These are phyloP conservation scores for Sceloporus tristichus DNA, from an alignment of 2,113 vertebrate species.

Conservation along the genomic window DNA sequence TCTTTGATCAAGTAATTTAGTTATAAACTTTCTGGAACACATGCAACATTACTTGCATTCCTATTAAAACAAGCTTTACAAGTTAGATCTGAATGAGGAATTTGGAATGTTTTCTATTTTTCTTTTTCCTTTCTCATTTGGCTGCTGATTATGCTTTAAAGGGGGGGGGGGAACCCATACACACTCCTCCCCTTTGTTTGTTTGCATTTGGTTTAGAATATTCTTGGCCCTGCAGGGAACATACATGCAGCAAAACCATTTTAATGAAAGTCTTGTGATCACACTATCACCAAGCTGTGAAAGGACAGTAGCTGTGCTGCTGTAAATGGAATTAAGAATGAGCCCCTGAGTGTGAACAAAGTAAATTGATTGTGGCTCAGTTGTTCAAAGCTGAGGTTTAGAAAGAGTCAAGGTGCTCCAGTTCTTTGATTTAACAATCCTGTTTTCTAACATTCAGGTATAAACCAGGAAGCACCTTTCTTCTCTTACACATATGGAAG, in stretches of 20 bases:
- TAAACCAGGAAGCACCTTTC: no score
- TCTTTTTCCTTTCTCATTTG: neutral
- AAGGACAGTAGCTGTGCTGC: neutral
- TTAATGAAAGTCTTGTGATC: neutral
- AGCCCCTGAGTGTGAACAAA: neutral
- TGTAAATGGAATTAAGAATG: neutral
- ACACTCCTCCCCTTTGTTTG: neutral
- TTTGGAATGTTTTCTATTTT: neutral
- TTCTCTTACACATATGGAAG: neutral
- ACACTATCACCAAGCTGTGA: neutral
- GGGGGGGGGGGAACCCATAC: no score
- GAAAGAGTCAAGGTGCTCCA: neutral
- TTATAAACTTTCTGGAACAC: conserved; percentile 15
- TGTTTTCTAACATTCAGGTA: neutral
- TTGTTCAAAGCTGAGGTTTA: neutral
- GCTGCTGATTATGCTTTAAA: conserved; percentile 11
- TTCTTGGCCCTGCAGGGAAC: neutral
- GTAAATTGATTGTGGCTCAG: neutral
- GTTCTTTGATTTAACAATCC: neutral
- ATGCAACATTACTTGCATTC: neutral
- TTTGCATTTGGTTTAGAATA: neutral
- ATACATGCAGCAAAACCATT: neutral
- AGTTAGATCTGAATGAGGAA: neutral
- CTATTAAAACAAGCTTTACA: neutral
- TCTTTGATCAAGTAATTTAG: conserved; percentile 19